Evolutionary conservation across 1,140 invertebrate genomes (phyloP).

Genomic region (Psilanteris sp.): DNA sequence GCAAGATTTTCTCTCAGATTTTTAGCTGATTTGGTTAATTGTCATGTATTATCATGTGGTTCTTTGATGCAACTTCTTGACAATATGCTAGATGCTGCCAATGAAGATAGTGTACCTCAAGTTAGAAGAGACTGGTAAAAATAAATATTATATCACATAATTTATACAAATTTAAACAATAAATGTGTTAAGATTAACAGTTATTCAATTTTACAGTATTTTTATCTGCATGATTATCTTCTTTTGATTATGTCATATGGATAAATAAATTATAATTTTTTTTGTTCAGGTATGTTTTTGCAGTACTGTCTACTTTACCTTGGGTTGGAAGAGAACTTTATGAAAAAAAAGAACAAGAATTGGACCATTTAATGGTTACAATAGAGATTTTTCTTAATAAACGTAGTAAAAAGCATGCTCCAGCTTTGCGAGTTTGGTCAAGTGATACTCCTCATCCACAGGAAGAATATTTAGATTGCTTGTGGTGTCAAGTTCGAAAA

Average conservation of each 20-base stretch:
- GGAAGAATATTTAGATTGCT: constrained; percentile 98
- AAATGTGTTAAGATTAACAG: too few species aligned
- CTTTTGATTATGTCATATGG: not conserved
- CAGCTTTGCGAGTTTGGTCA: constrained; percentile 95
- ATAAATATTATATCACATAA: constrained; percentile 1
- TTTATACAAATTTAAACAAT: not conserved
- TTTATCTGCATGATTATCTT: too few species aligned
- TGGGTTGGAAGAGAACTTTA: constrained; percentile 98
- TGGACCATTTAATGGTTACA: constrained; percentile 94
- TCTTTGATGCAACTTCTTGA: constrained; percentile 95
- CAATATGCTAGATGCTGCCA: constrained; percentile 95
- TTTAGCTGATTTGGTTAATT: constrained; percentile 97
- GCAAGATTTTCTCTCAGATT: constrained; percentile 94
- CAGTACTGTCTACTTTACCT: constrained; percentile 95
- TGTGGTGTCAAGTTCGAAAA: constrained; percentile 97
- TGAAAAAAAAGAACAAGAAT: constrained; percentile 96
- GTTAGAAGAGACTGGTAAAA: constrained; percentile 94
- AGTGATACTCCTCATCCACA: constrained; percentile 95
- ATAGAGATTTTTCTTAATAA: constrained; percentile 98
- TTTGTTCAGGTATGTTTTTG: constrained; percentile 85
- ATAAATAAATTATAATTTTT: not conserved
- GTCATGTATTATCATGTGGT: constrained; percentile 95
- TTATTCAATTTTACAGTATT: too few species aligned
- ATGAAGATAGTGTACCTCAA: constrained; percentile 95
- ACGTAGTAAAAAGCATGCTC: constrained; percentile 93